Base-by-base conservation (phyloP, 2,888 invertebrate species). In the Eupithecia dodoneata region DNA sequence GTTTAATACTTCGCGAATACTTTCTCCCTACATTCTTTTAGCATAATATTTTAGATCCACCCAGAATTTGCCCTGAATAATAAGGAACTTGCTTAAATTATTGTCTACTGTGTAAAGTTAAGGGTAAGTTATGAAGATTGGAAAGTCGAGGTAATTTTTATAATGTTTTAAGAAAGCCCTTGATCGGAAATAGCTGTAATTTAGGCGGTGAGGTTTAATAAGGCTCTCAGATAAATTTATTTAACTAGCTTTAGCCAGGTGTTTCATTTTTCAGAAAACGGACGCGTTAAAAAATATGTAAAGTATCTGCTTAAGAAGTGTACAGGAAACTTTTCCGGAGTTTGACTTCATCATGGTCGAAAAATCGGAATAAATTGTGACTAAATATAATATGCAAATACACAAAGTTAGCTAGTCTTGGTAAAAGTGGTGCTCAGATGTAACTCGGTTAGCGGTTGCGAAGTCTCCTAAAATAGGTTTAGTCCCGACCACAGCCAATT, bases 381-480 rank as follows among this genome's bases (percentile, higher is more conserved):
- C 83, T 81, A 87, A 88, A 87, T 84, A 83, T 90, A 70, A 70
- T 70, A 90, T 90, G 89, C 87, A 89, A 90, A 89, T 88, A 86
- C 88, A 86, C 88, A 89, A 91, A 89, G 87, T 90, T 89, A 85
- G 85, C 85, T 85, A 87, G 88, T 88, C 76, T 77, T 86, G 86
- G 86, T 84, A 85, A 85, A 89, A 89, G 89, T 87, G 87, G 84
- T 89, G 88, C 89, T 87, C 88, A 84, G 83, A 84, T 83, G 87
- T 91, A 92, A 93, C 89, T 90, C 85, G 84, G 89, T 93, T 92
- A 91, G 85, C 84, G 87, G 87, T 89, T 89, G 88, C 90, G 87
- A 92, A 92, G 88, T 89, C 91, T 88, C 90, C 87, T 89, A 87
- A 91, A 94, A 93, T 91, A 89, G 88, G 89, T 93, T 93, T 92